These are phyloP conservation scores for Zaprionus lineosus DNA, from an alignment of 2,888 invertebrate species.

Conservation along the genomic window DNA sequence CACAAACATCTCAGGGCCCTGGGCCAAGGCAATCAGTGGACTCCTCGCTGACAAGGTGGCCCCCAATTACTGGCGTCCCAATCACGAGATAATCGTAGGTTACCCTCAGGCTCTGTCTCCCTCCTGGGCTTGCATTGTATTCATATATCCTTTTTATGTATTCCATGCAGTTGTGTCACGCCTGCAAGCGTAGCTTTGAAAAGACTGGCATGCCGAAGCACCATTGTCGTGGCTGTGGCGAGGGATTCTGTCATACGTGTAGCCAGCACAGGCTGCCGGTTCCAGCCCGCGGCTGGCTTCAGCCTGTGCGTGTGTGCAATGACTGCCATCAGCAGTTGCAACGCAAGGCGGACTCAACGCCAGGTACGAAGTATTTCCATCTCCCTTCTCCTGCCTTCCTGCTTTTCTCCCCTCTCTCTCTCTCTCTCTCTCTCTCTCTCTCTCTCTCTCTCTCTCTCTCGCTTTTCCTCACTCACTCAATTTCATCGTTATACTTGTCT, in stretches of 20 bases:
- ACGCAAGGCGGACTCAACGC: slow-evolving; percentile 69
- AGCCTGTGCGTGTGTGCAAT: slow-evolving; percentile 89
- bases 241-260: slow-evolving; percentile 90
- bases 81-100: slow-evolving; percentile 88
- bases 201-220: slow-evolving; percentile 86
- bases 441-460: neutral
- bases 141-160: neutral
- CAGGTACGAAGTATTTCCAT: slow-evolving; percentile 61
- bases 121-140: neutral
- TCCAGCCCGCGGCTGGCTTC: slow-evolving; percentile 88
- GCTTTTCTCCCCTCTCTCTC: neutral
- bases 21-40: slow-evolving; percentile 86
- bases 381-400: neutral
- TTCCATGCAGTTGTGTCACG: slow-evolving; percentile 85
- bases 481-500: too few species aligned
- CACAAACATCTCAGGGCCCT: slow-evolving; percentile 87
- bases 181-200: slow-evolving; percentile 86
- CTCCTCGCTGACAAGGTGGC: slow-evolving; percentile 90
- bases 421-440: neutral
- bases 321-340: slow-evolving; percentile 84
- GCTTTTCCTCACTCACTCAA: neutral
- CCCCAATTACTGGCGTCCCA: slow-evolving; percentile 91
- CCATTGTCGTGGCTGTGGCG: slow-evolving; percentile 91
- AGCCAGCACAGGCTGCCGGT: slow-evolving; percentile 87
- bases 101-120: neutral